phyloP scores from a whole-genome alignment of 2,113 vertebrate genomes.

The Melospiza georgiana region DNA sequence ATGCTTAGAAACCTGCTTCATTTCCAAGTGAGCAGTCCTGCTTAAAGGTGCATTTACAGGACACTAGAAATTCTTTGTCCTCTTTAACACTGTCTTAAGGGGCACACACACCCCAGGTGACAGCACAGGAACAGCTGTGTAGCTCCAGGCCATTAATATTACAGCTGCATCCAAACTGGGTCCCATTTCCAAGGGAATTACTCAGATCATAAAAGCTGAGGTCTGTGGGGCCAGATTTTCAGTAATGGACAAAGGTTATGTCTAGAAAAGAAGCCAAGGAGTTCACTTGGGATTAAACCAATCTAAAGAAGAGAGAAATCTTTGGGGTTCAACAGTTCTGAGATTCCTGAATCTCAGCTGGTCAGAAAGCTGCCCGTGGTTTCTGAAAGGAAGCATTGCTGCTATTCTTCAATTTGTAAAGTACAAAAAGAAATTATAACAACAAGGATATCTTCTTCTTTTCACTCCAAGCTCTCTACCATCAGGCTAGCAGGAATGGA shows the following conservation, averaged over 20 bases:
- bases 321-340: neutral
- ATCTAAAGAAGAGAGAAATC: neutral
- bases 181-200: conserved; percentile 35
- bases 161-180: conserved; percentile 42
- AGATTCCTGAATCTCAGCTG: neutral
- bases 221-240: neutral
- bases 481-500: neutral
- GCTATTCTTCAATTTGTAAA: neutral
- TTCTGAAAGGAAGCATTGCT: neutral
- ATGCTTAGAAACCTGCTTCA: neutral
- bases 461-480: neutral
- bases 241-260: neutral
- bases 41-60: neutral
- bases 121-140: conserved; percentile 44
- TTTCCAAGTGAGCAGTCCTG: neutral
- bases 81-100: conserved; percentile 35
- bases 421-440: neutral
- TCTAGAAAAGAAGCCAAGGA: neutral
- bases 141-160: conserved; percentile 52
- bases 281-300: neutral
- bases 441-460: neutral
- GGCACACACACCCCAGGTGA: conserved; percentile 27
- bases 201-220: neutral
- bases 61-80: neutral
- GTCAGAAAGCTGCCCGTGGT: neutral